These are phyloP conservation scores for Nesoenas mayeri DNA, from an alignment of 2,113 vertebrate genomes.

Conservation along the genomic window DNA sequence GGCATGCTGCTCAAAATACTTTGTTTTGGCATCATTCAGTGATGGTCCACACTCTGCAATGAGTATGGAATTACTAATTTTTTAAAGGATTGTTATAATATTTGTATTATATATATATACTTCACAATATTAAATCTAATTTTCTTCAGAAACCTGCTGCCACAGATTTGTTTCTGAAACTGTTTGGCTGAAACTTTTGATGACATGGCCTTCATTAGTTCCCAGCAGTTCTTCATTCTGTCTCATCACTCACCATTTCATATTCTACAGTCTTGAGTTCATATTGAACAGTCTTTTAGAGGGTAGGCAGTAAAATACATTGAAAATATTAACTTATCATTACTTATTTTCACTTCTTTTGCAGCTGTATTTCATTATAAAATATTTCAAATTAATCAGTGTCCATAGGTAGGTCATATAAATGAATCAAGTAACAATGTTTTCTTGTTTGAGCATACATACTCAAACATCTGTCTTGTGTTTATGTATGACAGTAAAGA, in stretches of 20 bases:
- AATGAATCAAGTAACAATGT: background rate
- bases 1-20: background rate
- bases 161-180: background rate
- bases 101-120: background rate
- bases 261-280: background rate
- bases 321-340: background rate
- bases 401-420: background rate
- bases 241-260: background rate
- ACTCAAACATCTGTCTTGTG: background rate
- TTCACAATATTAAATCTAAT: background rate
- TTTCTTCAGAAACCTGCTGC: background rate
- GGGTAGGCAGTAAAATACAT: background rate
- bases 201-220: background rate
- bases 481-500: background rate
- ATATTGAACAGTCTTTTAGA: background rate
- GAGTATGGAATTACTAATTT: background rate
- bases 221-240: background rate
- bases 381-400: background rate
- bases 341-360: background rate
- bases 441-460: background rate
- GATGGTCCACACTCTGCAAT: background rate
- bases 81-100: background rate
- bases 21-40: background rate
- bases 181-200: background rate
- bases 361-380: background rate